Base-by-base conservation (phyloP, 1,140 invertebrate genomes). In the Bombus cullumanus region DNA sequence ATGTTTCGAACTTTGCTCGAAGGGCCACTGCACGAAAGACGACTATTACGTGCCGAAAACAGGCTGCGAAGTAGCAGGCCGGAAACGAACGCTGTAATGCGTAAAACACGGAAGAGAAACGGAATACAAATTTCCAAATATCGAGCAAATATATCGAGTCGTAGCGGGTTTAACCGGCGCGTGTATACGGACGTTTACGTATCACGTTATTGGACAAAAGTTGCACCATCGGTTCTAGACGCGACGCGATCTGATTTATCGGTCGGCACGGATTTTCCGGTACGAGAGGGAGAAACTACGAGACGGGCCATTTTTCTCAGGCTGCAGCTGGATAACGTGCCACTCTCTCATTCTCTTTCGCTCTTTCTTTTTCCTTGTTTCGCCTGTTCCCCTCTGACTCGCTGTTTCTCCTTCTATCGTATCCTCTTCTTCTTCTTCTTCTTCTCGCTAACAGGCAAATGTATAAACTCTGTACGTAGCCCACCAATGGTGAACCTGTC, bases 151-250 rank as follows among this genome's bases (percentile, higher is more conserved):
- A 89, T 87, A 89, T 90, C 81, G 78, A 77, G 57, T 62, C 41
- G n/a, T 34, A 73, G 18, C 34, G 41, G 68, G 77, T 79, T 89
- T 89, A 80, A 72, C 78, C 37, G n/a, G 62, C 37, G 10, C 85
- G 71, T 86, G 83, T 87, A 75, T 89, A 89, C 88, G 85, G 85
- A 84, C 89, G 89, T 90, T 90, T 90, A 90, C 89, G 86, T 90
- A 90, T 92, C 89, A 89, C 89, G 90, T 92, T 92, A 92, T 92
- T 90, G 90, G 91, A 91, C 90, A 90, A 92, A 92, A 91, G 91
- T 90, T 88, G 86, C 86, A 85, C 87, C 90, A 91, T 91, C 90
- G 89, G 87, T 92, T 91, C 90, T 86, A 91, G 88, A 90, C 86
- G 85, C 87, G 87, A 90, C 86, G 80, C 86, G 87, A 90, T 92